Evolutionary conservation across 2,797 vertebrate species (phyloP).

Genomic region (Premnoplex brunnescens): DNA sequence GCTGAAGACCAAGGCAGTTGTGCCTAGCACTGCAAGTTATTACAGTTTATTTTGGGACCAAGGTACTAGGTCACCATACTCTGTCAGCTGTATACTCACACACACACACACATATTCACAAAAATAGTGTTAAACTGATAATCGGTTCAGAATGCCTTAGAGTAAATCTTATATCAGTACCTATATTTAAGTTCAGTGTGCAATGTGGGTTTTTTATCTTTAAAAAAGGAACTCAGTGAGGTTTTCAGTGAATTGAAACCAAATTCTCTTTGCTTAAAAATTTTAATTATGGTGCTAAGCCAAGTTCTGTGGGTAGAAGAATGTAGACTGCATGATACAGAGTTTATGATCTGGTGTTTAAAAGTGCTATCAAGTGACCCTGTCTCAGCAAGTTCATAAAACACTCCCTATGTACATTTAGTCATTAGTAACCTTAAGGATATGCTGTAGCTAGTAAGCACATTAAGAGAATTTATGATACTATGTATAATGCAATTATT

Average conservation of each 20-base stretch:
- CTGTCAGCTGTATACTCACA: neutral
- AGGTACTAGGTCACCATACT: neutral
- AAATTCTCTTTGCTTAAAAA: neutral
- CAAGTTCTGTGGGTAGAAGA: neutral
- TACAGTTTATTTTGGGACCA: neutral
- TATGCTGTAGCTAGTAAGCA: neutral
- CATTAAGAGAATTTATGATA: neutral
- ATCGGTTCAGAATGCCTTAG: neutral
- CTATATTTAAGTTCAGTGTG: neutral
- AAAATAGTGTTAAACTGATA: slow-evolving; percentile 8
- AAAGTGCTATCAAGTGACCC: neutral
- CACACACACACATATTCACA: neutral
- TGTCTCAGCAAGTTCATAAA: neutral
- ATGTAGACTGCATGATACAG: neutral
- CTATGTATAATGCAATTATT: neutral
- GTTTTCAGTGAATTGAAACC: neutral
- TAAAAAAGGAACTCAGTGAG: neutral
- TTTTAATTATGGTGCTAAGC: neutral
- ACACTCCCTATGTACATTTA: neutral
- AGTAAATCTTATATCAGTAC: neutral
- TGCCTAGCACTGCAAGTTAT: neutral
- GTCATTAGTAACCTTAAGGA: neutral
- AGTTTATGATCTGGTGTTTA: neutral
- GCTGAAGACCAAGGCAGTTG: neutral
- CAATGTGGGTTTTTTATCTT: neutral